Percentiles rank a stretch among this genome's conserved stretches.
Evolutionary conservation across 2,113 vertebrate species (phyloP).

Genomic region (Patagioenas fasciata): DNA sequence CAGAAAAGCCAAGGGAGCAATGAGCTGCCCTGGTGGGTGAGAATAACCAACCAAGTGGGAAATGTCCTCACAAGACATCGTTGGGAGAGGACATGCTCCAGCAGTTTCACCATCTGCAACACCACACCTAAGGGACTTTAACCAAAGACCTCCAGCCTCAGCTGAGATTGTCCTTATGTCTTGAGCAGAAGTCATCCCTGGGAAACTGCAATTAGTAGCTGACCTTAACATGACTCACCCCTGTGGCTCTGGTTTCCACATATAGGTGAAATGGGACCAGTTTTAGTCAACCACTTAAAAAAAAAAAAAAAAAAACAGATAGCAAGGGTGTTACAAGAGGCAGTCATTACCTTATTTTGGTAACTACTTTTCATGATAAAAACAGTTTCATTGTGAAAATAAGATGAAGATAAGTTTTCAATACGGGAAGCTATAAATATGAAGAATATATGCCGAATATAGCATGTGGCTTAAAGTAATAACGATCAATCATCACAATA

Average conservation of each 20-base stretch:
- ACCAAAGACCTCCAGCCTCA: not conserved
- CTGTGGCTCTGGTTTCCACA: not conserved
- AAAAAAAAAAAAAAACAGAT: not conserved
- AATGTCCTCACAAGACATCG: rapidly evolving
- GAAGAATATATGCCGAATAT: slow-evolving; percentile 27
- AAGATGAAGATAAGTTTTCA: not conserved
- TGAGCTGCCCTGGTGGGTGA: not conserved
- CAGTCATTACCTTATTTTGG: not conserved
- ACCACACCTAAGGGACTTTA: not conserved
- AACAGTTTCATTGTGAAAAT: not conserved
- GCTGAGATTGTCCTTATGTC: not conserved
- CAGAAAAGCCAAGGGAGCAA: not conserved
- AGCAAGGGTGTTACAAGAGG: not conserved
- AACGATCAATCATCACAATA: slow-evolving; percentile 42
- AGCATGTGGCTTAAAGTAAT: slow-evolving; percentile 18
- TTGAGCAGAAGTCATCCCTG: not conserved
- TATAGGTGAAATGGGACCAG: not conserved
- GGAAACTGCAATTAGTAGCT: not conserved
- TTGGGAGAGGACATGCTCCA: not conserved
- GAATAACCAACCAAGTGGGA: not conserved
- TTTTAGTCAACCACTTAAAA: not conserved
- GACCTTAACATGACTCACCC: not conserved
- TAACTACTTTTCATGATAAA: not conserved
- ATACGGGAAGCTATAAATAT: slow-evolving; percentile 4
- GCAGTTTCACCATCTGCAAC: not conserved